Evolutionary conservation across 1,140 invertebrate species (phyloP).

Genomic region (Drosophila azteca): DNA sequence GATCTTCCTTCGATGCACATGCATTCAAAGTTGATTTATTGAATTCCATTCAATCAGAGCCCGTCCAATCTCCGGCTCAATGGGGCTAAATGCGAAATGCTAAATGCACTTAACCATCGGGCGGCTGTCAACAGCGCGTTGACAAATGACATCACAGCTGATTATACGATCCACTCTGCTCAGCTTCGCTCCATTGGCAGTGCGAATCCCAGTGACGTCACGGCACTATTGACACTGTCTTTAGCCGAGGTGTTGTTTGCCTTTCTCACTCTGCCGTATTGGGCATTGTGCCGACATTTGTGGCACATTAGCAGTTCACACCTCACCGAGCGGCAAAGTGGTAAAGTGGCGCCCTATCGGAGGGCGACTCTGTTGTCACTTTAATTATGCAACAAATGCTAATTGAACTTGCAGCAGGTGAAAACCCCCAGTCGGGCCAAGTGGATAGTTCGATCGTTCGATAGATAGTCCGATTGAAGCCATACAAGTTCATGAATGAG

Average conservation of each 20-base stretch:
- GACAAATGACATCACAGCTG: conserved; percentile 71
- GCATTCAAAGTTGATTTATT: conserved; percentile 52
- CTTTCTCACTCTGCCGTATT: conserved; percentile 11
- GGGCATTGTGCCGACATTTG: conserved; percentile 19
- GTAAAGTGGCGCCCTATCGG: conserved; percentile 54
- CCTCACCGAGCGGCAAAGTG: conserved; percentile 51
- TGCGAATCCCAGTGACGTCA: conserved; percentile 42
- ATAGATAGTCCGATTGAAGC: conserved; percentile 32
- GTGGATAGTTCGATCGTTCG: conserved; percentile 10
- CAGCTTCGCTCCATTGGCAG: conserved; percentile 27
- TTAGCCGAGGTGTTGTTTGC: conserved; percentile 23
- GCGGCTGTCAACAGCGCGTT: conserved; percentile 50
- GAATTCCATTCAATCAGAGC: conserved; percentile 57
- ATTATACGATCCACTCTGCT: conserved; percentile 1
- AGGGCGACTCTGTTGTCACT: conserved; percentile 48
- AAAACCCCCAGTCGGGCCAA: conserved; percentile 27
- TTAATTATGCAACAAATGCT: conserved; percentile 55
- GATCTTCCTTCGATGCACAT: conserved; percentile 26
- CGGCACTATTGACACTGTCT: conserved; percentile 7
- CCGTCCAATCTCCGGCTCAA: conserved; percentile 28
- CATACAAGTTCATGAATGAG: conserved; percentile 45
- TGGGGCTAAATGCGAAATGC: conserved; percentile 55
- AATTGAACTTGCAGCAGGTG: conserved; percentile 58
- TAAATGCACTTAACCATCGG: conserved; percentile 57
- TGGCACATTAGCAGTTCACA: conserved; percentile 66